phyloP scores from a whole-genome alignment of 2,797 vertebrate genomes.

The Cichlasoma orientale region DNA sequence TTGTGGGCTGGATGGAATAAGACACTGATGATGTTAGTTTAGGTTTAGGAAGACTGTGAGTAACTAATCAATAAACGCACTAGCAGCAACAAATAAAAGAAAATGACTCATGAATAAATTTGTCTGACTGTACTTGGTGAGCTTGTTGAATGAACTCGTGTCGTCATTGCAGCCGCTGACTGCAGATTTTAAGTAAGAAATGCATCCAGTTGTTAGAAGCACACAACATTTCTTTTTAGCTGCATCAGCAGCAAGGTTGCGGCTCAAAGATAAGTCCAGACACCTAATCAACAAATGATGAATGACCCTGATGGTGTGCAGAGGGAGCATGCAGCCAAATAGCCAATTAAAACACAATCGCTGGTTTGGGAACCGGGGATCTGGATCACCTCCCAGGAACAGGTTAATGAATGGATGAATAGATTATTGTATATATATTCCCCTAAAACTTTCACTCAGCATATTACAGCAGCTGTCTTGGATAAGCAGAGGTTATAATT shows the following conservation, averaged over 20 bases:
- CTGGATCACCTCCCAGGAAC: conserved; percentile 11
- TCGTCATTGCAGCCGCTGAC: neutral
- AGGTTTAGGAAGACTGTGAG: neutral
- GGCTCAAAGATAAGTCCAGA: conserved; percentile 13
- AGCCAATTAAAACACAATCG: conserved; percentile 51
- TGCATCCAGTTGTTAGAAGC: neutral
- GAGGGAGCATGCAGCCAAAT: conserved; percentile 11
- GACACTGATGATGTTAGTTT: neutral
- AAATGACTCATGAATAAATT: neutral
- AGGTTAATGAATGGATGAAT: conserved; percentile 10
- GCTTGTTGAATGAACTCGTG: neutral
- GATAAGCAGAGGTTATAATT: conserved; percentile 22
- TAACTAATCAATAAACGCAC: neutral
- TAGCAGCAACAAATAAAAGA: neutral
- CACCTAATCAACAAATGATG: conserved; percentile 53
- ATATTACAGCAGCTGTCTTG: conserved; percentile 7
- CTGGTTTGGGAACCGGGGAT: conserved; percentile 30
- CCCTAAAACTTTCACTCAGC: neutral
- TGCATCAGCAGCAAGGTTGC: conserved; percentile 16
- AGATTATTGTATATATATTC: conserved; percentile 11
- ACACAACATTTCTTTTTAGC: neutral
- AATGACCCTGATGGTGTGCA: conserved; percentile 41
- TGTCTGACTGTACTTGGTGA: neutral
- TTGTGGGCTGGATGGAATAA: neutral
- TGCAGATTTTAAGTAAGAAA: neutral